A percentile compares a stretch with the other conserved stretches of the same genome.
These are phyloP conservation scores for Sciaenops ocellatus DNA, from an alignment of 2,797 vertebrate genomes.

Conservation along the genomic window DNA sequence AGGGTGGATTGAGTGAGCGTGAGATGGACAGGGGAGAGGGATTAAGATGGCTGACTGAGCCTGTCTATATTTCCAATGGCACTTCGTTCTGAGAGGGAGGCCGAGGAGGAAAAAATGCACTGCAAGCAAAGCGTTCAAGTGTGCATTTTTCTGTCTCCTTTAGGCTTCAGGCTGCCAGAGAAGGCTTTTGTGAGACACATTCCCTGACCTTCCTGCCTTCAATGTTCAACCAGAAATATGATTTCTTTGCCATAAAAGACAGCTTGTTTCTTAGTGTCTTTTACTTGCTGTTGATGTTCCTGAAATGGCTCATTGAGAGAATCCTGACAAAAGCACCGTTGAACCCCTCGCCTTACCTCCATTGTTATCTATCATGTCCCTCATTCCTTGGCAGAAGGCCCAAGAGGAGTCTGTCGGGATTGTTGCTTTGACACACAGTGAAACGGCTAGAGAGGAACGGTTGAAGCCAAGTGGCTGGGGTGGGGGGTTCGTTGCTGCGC, in stretches of 20 bases:
- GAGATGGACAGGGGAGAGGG: conserved; percentile 84
- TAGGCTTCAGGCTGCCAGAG: conserved; percentile 47
- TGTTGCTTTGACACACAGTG: conserved; percentile 78
- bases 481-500: conserved; percentile 39
- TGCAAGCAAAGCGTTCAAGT: conserved; percentile 78
- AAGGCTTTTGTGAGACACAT: conserved; percentile 51
- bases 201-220: conserved; percentile 41
- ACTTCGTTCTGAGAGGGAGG: conserved; percentile 78
- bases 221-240: conserved; percentile 49
- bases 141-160: conserved; percentile 66
- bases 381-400: conserved; percentile 73
- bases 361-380: conserved; percentile 75
- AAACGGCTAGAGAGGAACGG: conserved; percentile 69
- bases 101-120: conserved; percentile 66
- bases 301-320: conserved; percentile 55
- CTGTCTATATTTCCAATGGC: conserved; percentile 85
- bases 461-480: conserved; percentile 75
- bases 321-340: conserved; percentile 46
- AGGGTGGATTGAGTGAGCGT: conserved; percentile 86
- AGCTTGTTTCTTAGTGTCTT: conserved; percentile 23
- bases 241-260: conserved; percentile 34
- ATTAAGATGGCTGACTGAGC: conserved; percentile 90
- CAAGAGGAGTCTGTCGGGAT: conserved; percentile 67
- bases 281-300: conserved; percentile 12
- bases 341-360: conserved; percentile 44